Base-by-base conservation (phyloP, 2,888 invertebrate species). In the Drosophila nigricruria region DNA sequence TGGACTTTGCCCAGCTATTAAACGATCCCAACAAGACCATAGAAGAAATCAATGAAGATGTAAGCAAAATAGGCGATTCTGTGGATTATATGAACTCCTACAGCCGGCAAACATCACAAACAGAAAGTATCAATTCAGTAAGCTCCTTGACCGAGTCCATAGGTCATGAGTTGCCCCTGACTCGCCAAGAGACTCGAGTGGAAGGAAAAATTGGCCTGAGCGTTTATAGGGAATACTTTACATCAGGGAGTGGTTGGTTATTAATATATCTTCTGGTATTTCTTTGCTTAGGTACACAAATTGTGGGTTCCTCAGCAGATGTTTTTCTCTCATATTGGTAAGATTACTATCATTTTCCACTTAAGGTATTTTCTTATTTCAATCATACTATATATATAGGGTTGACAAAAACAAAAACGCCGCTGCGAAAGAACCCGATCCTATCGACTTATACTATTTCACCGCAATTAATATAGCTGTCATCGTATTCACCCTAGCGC, bases 271-370 rank as follows among this genome's bases (percentile, higher is more conserved):
- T 95, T 0, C 94, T 96, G 92, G 68, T 95, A 0, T 54, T 95
- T 5, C 94, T 96, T n/a, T 96, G 95, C 73, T 72, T 95, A 27
- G 78, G 95, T 0, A 94, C 96, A 1, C 97, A 97, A 93, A 82
- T 95, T n/a, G 93, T 95, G 10, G 96, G 95, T 1, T 97, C 96
- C 23, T 94, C 94, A 5, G 94, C 95, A 4, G 97, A 97, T 91
- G 96, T 95, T 92, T 97, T 96, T 94, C 94, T 97, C 14, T 95
- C 96, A 16, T 95, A 94, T 88, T 97, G 97, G 97, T 56, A 73
- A 81, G 79, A 36, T 36, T 4, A 10, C 1, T 1, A 4, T n/a
- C 5, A 16, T 38, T n/a, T n/a, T n/a, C n/a, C 2, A 38, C 38
- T n/a, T 38, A n/a, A n/a, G n/a, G 0, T 8, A 38, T 8, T n/a